Conservation (phyloP, 2,797 vertebrate genomes). For the Agapornis canus region DNA sequence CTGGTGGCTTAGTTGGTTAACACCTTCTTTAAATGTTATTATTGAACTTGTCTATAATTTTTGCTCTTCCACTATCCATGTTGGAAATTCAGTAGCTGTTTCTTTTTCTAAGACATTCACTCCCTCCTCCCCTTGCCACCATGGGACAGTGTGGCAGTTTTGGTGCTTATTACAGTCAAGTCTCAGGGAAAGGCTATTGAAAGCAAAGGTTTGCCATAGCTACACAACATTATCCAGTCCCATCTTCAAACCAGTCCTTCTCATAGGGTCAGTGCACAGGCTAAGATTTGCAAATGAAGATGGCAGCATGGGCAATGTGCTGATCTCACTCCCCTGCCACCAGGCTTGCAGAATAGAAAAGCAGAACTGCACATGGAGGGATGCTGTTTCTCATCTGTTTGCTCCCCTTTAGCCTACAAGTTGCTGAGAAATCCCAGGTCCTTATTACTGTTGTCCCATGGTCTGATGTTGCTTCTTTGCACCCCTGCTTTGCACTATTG, state of each 20-base stretch:
- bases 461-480: neutral
- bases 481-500: neutral
- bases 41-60: neutral
- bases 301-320: accelerated
- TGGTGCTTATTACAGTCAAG: neutral
- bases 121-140: accelerated
- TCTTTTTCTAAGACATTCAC: neutral
- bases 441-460: accelerated
- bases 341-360: neutral
- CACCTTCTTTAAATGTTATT: neutral
- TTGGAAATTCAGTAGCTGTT: neutral
- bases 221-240: neutral
- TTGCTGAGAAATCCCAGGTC: neutral
- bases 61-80: neutral
- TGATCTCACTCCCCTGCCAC: neutral
- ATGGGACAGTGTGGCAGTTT: neutral
- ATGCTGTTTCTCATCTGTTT: neutral
- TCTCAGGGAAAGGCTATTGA: neutral
- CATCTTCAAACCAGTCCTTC: neutral
- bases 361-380: neutral
- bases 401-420: neutral
- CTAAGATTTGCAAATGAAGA: neutral
- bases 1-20: neutral
- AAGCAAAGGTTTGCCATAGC: neutral
- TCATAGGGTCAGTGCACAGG: neutral